These are phyloP conservation scores for Drosophila neocordata DNA, from an alignment of 1,140 invertebrate species.

Conservation along the genomic window DNA sequence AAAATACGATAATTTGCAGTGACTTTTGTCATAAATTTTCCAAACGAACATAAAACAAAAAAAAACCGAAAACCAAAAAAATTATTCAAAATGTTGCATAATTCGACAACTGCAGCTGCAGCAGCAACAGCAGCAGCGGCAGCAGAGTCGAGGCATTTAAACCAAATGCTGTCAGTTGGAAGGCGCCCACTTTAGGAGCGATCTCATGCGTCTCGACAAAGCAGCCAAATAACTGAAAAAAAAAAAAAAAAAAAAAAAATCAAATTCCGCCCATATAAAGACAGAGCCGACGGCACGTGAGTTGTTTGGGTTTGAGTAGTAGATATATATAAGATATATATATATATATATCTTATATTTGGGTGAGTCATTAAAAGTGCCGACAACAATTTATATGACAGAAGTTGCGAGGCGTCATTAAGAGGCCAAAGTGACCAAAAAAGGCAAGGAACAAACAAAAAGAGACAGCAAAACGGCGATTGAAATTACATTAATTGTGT, in stretches of 20 bases:
- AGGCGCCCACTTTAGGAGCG: conserved; percentile 57
- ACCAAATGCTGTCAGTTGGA: conserved; percentile 35
- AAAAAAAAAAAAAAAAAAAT: conserved; percentile 52
- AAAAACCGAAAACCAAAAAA: neutral
- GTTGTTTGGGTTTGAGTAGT: conserved; percentile 18
- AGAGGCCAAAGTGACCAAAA: conserved; percentile 55
- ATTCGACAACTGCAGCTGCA: conserved; percentile 57
- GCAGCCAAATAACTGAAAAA: conserved; percentile 21
- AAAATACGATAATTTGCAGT: conserved; percentile 65
- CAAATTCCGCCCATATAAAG: conserved; percentile 42
- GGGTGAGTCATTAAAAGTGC: conserved; percentile 74
- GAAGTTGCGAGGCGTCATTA: conserved; percentile 52
- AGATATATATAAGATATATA: neutral
- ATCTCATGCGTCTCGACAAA: conserved; percentile 15
- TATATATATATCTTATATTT: neutral
- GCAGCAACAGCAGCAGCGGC: conserved; percentile 44
- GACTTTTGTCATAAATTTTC: conserved; percentile 72
- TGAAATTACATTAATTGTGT: conserved; percentile 67
- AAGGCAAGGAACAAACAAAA: conserved; percentile 29
- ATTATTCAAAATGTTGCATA: conserved; percentile 51
- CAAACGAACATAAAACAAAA: conserved; percentile 35
- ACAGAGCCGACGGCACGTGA: conserved; percentile 45
- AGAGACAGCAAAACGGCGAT: conserved; percentile 42
- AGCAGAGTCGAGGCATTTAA: conserved; percentile 35
- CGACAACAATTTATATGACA: conserved; percentile 71